Evolutionary conservation across 1,140 invertebrate genomes (phyloP).

Genomic region (Drosophila oshimai): DNA sequence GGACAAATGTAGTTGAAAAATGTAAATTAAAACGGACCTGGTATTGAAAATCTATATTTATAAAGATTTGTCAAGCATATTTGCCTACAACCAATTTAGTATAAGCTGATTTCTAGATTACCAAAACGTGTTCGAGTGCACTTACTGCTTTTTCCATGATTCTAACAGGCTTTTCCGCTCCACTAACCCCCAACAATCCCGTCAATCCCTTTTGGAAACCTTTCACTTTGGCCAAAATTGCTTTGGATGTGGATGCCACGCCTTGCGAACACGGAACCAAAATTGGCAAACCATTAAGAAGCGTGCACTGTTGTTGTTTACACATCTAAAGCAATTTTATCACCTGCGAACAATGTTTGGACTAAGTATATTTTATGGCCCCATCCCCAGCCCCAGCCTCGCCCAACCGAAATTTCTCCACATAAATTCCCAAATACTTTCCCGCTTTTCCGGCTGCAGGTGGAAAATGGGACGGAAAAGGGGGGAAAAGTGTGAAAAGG

Average conservation of each 20-base stretch:
- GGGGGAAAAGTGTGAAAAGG: neutral
- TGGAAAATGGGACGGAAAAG: neutral
- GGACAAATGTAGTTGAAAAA: no score
- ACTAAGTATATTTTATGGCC: slow-evolving; percentile 52
- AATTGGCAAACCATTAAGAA: slow-evolving; percentile 53
- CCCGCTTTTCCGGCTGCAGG: neutral
- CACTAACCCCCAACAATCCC: neutral
- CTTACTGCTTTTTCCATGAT: neutral
- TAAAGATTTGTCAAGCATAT: no score
- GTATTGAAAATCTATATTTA: no score
- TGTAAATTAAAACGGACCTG: no score
- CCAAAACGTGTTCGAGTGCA: neutral
- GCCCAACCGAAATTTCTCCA: slow-evolving; percentile 38
- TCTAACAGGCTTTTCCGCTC: slow-evolving; percentile 15
- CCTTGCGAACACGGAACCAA: slow-evolving; percentile 27
- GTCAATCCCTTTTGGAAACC: slow-evolving; percentile 20
- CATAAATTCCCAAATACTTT: slow-evolving; percentile 52
- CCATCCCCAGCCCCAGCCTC: slow-evolving; percentile 8
- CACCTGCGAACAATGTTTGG: slow-evolving; percentile 32
- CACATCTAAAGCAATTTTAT: slow-evolving; percentile 48
- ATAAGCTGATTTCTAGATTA: neutral
- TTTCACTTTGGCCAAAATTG: slow-evolving; percentile 29
- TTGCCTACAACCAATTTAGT: slow-evolving; percentile 2
- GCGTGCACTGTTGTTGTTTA: slow-evolving; percentile 40
- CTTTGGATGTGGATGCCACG: slow-evolving; percentile 14